Base-by-base conservation (phyloP, 2,888 invertebrate species). In the Pyrochroa serraticornis region DNA sequence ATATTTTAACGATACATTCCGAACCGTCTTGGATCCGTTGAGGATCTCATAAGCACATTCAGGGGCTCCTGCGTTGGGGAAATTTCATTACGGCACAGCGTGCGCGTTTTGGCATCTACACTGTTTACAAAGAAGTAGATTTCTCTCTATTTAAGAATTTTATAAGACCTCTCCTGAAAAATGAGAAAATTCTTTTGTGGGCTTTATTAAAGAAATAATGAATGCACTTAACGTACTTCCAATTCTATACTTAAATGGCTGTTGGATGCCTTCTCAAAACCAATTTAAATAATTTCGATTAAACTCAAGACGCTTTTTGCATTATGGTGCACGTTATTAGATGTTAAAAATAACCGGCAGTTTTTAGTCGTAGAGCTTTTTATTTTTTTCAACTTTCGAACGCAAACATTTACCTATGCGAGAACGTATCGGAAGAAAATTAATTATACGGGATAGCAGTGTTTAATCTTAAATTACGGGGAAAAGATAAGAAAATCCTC, bases 181-280 rank as follows among this genome's bases (percentile, higher is more conserved):
- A 54, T 45, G 62, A 47, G 54, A 34, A 51, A 43, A 59, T 59
- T 62, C 55, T 59, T 62, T 58, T 53, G 62, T 51, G 56, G 57
- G 46, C 49, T 52, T 60, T 58, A 60, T 63, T 63, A 60, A 55
- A 63, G 55, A 60, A 60, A 63, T 63, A 63, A 63, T 63, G 60
- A 60, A 58, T 60, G 63, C 63, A 60, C 51, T 63, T 53, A 60
- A 58, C 58, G 58, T 63, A 49, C 54, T 56, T 56, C 57, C 62
- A 62, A 63, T 63, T 58, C 48, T 58, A n/a, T n/a, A 31, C 43
- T 10, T 36, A 56, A 56, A 56, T 50, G 39, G 51, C 43, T 34
- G 41, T 51, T 35, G 2, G 9, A 6, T 9, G 36, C 10, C 43
- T 31, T 42, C 37, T 58, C 36, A 30, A 59, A 54, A 54, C 49